Conservation (phyloP, 2,113 vertebrate species). For the Choloepus hoffmanni region DNA sequence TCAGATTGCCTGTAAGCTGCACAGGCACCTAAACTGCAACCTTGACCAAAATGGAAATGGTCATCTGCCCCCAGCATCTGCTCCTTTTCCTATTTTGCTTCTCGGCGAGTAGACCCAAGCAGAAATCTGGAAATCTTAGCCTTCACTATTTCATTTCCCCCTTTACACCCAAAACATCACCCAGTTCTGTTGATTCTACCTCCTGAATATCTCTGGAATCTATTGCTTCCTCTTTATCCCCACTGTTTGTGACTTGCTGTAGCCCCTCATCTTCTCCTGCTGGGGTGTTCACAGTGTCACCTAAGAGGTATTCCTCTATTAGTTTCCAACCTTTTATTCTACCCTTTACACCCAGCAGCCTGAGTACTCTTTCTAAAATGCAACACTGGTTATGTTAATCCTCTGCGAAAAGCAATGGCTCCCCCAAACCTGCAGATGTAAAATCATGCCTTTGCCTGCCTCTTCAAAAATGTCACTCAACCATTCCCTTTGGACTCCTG, state of each 20-base stretch:
- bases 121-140: neutral
- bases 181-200: neutral
- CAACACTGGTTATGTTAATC: neutral
- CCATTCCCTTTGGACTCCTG: neutral
- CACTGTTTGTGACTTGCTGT: neutral
- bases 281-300: neutral
- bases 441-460: neutral
- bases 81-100: neutral
- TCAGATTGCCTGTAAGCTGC: neutral
- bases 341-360: neutral
- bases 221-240: neutral
- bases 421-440: neutral
- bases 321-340: neutral
- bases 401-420: neutral
- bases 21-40: neutral
- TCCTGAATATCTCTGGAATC: neutral
- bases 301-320: neutral
- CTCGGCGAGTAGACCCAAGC: neutral
- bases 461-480: neutral
- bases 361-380: neutral
- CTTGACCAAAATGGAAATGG: neutral
- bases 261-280: neutral
- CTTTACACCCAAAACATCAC: neutral
- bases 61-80: neutral
- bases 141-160: neutral